Conservation (phyloP, 1,140 invertebrate species). For the Samia ricini region DNA sequence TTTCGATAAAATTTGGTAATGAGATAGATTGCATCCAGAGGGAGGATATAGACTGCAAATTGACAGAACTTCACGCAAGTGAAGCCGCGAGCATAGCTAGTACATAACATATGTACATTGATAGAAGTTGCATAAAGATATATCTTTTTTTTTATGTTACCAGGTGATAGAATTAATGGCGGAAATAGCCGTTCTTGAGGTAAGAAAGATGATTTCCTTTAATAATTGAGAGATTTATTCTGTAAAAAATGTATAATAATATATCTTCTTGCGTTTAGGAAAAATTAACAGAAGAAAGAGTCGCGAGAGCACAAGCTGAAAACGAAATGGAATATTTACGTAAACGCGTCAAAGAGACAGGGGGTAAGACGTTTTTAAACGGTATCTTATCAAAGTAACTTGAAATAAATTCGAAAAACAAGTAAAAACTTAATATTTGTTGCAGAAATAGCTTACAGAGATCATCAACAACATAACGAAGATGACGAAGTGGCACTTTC, state of each 20-base stretch:
- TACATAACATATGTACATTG: too few species aligned
- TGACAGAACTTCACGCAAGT: too few species aligned
- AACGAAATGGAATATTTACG: slow-evolving; percentile 56
- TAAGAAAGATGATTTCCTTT: slow-evolving; percentile 20
- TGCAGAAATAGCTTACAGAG: slow-evolving; percentile 43
- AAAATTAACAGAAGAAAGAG: slow-evolving; percentile 43
- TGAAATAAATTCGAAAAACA: too few species aligned
- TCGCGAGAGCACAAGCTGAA: slow-evolving; percentile 46
- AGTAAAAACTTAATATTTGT: slow-evolving; percentile 15
- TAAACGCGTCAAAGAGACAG: slow-evolving; percentile 59
- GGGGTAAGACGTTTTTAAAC: slow-evolving; percentile 38
- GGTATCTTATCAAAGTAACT: too few species aligned
- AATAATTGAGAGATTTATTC: too few species aligned
- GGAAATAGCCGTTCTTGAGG: slow-evolving; percentile 51
- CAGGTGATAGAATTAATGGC: slow-evolving; percentile 47
- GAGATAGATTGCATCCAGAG: too few species aligned
- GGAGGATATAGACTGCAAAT: too few species aligned
- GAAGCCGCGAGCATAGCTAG: too few species aligned
- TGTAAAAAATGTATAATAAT: neutral
- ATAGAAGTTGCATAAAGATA: neutral
- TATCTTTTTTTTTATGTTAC: slow-evolving; percentile 19
- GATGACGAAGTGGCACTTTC: slow-evolving; percentile 38
- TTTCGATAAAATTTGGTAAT: too few species aligned
- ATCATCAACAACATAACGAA: slow-evolving; percentile 13
- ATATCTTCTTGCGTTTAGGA: slow-evolving; percentile 37